A percentile compares a stretch with the other conserved stretches of the same genome.
phyloP scores from a whole-genome alignment of 1,140 invertebrate species.

The Drosophila pandora region DNA sequence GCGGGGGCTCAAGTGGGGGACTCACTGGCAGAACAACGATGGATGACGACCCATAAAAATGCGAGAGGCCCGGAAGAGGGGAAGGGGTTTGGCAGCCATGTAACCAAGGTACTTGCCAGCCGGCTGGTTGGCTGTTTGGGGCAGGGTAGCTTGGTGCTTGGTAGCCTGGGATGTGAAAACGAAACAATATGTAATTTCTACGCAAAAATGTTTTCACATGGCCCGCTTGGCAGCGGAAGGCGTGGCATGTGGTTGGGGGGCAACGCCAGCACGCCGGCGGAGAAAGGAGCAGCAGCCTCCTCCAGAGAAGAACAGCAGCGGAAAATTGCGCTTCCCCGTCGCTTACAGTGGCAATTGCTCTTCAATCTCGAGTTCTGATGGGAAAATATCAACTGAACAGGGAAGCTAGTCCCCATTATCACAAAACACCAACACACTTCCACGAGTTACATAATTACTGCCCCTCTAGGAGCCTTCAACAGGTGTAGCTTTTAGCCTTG shows the following conservation, averaged over 20 bases:
- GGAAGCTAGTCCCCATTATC: no score
- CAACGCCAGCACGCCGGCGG: neutral
- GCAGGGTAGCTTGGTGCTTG: neutral
- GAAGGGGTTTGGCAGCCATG: conserved; percentile 14
- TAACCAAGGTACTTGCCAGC: conserved; percentile 30
- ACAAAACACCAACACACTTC: no score
- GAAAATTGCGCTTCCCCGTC: conserved; percentile 17
- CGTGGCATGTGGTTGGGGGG: conserved; percentile 5
- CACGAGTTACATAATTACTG: no score
- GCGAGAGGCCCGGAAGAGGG: conserved; percentile 5
- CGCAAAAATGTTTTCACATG: conserved; percentile 50
- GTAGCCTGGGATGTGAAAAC: conserved; percentile 32
- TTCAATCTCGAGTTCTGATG: no score
- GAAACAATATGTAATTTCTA: conserved; percentile 54
- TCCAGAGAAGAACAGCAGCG: conserved; percentile 10
- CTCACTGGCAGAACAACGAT: conserved; percentile 26
- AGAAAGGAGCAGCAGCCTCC: conserved; percentile 7
- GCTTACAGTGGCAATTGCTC: conserved; percentile 10
- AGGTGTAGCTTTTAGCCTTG: neutral
- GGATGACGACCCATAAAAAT: conserved; percentile 47
- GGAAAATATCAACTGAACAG: no score
- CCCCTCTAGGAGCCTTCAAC: neutral
- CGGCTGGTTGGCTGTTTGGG: conserved; percentile 1
- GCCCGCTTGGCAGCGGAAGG: conserved; percentile 14
- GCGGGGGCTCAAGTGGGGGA: neutral